Conservation (phyloP, 92 coral and sea anemone genomes). For the Bergia puertoricense region DNA sequence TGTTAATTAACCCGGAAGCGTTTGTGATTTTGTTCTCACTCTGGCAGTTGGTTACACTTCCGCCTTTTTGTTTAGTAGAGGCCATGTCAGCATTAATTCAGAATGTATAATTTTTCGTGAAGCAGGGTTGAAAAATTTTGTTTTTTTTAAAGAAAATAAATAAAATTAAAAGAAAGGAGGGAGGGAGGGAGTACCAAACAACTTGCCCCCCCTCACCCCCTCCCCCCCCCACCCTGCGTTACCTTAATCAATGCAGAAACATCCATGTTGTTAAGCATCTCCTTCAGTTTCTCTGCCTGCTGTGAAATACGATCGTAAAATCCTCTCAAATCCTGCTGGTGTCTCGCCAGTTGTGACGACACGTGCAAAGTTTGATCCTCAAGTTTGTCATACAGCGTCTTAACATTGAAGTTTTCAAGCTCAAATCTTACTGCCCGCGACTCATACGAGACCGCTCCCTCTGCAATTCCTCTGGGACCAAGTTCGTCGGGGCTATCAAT, state of each 20-base stretch:
- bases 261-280: conserved; percentile 93
- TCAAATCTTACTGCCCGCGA: conserved; percentile 82
- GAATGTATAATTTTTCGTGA: too few relatives aligned
- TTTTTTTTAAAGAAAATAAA: too few relatives aligned
- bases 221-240: neutral
- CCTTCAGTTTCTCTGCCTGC: conserved; percentile 93
- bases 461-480: conserved; percentile 94
- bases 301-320: conserved; percentile 97
- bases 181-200: too few relatives aligned
- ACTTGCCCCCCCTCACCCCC: too few relatives aligned
- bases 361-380: conserved; percentile 99
- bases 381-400: conserved; percentile 91
- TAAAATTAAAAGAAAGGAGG: too few relatives aligned
- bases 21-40: too few relatives aligned
- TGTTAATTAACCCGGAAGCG: too few relatives aligned
- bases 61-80: too few relatives aligned
- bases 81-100: too few relatives aligned
- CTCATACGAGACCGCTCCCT: conserved; percentile 81
- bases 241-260: conserved; percentile 87
- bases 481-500: conserved; percentile 87
- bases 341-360: conserved; percentile 97
- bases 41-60: too few relatives aligned
- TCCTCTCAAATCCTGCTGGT: conserved; percentile 93
- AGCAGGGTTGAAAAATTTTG: too few relatives aligned
- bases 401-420: conserved; percentile 92